Evolutionary conservation across 2,888 invertebrate genomes (phyloP).

Genomic region (Mallateleia sp.): DNA sequence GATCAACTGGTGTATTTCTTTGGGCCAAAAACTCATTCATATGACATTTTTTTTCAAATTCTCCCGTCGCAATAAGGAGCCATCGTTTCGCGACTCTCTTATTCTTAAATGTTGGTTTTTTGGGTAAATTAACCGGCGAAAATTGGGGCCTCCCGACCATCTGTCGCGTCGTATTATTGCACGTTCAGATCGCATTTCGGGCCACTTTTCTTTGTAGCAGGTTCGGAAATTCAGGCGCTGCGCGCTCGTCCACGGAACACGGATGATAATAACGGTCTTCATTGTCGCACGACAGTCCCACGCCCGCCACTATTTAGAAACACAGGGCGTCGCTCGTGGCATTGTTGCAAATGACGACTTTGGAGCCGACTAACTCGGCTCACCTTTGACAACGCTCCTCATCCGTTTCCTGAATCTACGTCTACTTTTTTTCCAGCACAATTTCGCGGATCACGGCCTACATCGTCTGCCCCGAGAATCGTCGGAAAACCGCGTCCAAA

Average conservation of each 20-base stretch:
- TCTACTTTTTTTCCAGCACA: slow-evolving; percentile 56
- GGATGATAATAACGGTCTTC: slow-evolving; percentile 84
- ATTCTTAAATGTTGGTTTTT: slow-evolving; percentile 53
- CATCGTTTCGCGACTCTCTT: too few relatives aligned
- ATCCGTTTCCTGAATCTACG: slow-evolving; percentile 74
- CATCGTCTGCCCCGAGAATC: too few relatives aligned
- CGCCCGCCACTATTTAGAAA: slow-evolving; percentile 83
- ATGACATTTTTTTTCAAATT: too few relatives aligned
- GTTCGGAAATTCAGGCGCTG: slow-evolving; percentile 69
- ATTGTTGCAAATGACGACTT: slow-evolving; percentile 82
- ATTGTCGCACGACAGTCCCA: slow-evolving; percentile 85
- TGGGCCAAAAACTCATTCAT: too few relatives aligned
- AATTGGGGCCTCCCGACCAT: slow-evolving; percentile 59
- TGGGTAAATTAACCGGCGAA: slow-evolving; percentile 51
- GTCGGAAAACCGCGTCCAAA: too few relatives aligned
- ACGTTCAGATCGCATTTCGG: slow-evolving; percentile 54
- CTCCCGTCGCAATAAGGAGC: too few relatives aligned
- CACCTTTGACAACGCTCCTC: slow-evolving; percentile 75
- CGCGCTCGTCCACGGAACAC: slow-evolving; percentile 70
- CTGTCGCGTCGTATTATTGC: slow-evolving; percentile 63
- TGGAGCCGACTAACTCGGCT: slow-evolving; percentile 77
- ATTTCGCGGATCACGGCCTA: slow-evolving; percentile 53
- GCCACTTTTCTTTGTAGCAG: slow-evolving; percentile 65
- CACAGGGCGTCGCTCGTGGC: slow-evolving; percentile 82
- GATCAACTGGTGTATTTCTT: too few relatives aligned